Conservation (phyloP, 2,888 invertebrate species). For the Mesorhabditis sp. region DNA sequence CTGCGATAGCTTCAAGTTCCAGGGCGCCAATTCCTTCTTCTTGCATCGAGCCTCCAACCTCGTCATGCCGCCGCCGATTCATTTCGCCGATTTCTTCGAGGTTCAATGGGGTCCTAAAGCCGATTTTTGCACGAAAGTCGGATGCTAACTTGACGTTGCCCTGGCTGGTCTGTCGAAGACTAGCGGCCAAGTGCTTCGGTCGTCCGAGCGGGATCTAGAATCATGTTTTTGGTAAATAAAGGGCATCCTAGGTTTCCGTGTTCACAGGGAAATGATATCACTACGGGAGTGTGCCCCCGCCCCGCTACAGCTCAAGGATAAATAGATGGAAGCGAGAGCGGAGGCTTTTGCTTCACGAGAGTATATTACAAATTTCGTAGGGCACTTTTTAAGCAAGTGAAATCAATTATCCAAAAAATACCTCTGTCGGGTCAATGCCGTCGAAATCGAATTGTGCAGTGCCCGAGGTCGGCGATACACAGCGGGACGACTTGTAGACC, state of each 20-base stretch:
- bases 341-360: too few species aligned
- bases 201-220: background rate
- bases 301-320: too few species aligned
- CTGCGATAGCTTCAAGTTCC: constrained; percentile 69
- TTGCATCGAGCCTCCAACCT: constrained; percentile 20
- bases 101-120: constrained; percentile 42
- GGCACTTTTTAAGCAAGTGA: too few species aligned
- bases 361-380: too few species aligned
- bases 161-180: background rate
- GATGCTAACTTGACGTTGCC: background rate
- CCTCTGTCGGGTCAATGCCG: constrained; percentile 20
- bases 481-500: constrained; percentile 52
- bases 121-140: background rate
- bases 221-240: background rate
- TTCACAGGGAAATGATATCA: too few species aligned
- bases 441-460: constrained; percentile 15
- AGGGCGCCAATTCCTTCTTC: constrained; percentile 40
- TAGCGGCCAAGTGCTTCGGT: background rate
- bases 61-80: constrained; percentile 44
- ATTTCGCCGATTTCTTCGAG: constrained; percentile 52
- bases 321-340: too few species aligned
- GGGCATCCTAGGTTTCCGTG: too few species aligned
- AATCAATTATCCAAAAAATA: background rate
- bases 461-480: constrained; percentile 39
- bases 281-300: too few species aligned